These are phyloP conservation scores for Drosophila bocqueti DNA, from an alignment of 1,140 invertebrate species.

Conservation along the genomic window DNA sequence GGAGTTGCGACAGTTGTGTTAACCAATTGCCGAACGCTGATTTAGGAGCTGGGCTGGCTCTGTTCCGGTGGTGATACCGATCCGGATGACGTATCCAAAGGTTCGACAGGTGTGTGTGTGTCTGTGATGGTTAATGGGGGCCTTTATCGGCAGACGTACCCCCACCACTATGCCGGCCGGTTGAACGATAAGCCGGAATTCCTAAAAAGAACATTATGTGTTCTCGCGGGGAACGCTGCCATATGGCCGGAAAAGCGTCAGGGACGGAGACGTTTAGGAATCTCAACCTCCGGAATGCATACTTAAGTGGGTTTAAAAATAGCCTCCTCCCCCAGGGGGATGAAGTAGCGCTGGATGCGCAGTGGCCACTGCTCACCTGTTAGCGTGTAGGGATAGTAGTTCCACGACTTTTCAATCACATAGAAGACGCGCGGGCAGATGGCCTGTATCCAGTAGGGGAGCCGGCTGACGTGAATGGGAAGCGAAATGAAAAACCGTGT, in stretches of 20 bases:
- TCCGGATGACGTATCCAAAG: conserved; percentile 54
- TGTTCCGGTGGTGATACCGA: conserved; percentile 9
- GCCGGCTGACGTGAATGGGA: conserved; percentile 87
- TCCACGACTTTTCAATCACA: conserved; percentile 97
- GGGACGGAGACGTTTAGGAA: not conserved
- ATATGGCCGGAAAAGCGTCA: conserved; percentile 30
- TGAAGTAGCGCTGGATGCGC: conserved; percentile 21
- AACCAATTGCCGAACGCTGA: conserved; percentile 33
- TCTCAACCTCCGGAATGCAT: conserved; percentile 22
- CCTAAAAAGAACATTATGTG: conserved; percentile 24
- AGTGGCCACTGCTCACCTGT: conserved; percentile 88
- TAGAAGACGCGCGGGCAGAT: conserved; percentile 96
- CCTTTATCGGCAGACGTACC: conserved; percentile 53
- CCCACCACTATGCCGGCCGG: conserved; percentile 22
- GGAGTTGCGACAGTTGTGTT: conserved; percentile 58
- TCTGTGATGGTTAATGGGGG: conserved; percentile 21
- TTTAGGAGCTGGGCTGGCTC: conserved; percentile 15
- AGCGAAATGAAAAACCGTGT: conserved; percentile 7
- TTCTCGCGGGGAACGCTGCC: conserved; percentile 8
- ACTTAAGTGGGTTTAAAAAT: conserved; percentile 46
- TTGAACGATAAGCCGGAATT: conserved; percentile 27
- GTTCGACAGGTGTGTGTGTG: conserved; percentile 38
- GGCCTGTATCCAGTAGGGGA: conserved; percentile 95
- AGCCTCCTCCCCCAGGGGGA: conserved; percentile 4
- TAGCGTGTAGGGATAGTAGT: conserved; percentile 96